phyloP scores from a whole-genome alignment of 2,113 vertebrate species.

The Astatotilapia flaviijosephi region DNA sequence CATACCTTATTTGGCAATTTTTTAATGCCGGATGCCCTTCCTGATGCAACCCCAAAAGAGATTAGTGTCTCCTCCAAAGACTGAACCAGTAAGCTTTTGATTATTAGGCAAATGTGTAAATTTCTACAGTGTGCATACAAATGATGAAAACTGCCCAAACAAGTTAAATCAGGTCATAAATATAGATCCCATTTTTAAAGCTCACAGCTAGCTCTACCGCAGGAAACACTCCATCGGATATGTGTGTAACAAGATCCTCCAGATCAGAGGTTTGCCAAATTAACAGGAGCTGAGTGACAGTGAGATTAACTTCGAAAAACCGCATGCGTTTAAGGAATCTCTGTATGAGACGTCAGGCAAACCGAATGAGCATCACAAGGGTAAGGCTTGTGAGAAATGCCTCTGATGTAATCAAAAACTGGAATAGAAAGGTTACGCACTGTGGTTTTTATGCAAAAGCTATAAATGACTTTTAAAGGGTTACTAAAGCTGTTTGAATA shows the following conservation, averaged over 20 bases:
- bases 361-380: not conserved
- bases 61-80: not conserved
- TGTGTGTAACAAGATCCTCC: constrained; percentile 11
- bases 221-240: not conserved
- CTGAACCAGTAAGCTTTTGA: not conserved
- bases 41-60: not conserved
- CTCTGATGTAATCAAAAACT: not conserved
- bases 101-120: not conserved
- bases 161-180: not conserved
- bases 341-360: not conserved
- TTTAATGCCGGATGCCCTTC: not conserved
- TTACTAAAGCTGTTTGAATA: not conserved
- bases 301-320: not conserved
- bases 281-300: constrained; percentile 14
- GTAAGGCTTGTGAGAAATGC: not conserved
- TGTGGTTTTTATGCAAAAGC: not conserved
- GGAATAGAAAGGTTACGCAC: not conserved
- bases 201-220: not conserved
- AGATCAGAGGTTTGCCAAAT: constrained; percentile 24
- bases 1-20: not conserved
- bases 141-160: not conserved
- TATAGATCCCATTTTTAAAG: not conserved
- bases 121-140: not conserved
- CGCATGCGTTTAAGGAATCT: not conserved
- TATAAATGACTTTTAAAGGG: not conserved